Percentiles rank a stretch among this genome's conserved stretches.
Conservation (phyloP, 2,888 invertebrate genomes). For the Platynereis dumerilii region DNA sequence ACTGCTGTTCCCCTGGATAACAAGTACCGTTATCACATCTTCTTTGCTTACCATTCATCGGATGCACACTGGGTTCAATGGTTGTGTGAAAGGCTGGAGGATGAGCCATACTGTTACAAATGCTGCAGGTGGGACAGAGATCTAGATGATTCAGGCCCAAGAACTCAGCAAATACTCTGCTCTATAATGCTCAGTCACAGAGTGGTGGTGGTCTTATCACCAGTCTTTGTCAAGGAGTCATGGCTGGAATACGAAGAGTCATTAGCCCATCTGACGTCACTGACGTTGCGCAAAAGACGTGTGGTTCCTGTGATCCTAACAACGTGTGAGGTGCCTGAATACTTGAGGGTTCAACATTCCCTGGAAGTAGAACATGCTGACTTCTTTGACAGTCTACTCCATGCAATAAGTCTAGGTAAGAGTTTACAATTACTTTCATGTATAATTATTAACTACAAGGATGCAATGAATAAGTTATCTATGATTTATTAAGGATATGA, state of each 20-base stretch:
- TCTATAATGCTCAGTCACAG: slow-evolving; percentile 54
- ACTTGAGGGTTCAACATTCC: slow-evolving; percentile 42
- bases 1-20: slow-evolving; percentile 42
- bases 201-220: slow-evolving; percentile 48
- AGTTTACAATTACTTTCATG: slow-evolving; percentile 3
- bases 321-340: slow-evolving; percentile 50
- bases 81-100: slow-evolving; percentile 42
- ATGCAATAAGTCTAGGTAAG: slow-evolving; percentile 47
- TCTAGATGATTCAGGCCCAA: slow-evolving; percentile 31
- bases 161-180: slow-evolving; percentile 46
- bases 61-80: slow-evolving; percentile 48
- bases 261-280: slow-evolving; percentile 46
- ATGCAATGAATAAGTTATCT: too few relatives aligned
- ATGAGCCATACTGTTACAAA: slow-evolving; percentile 45
- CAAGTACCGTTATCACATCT: slow-evolving; percentile 50
- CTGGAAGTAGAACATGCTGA: slow-evolving; percentile 45
- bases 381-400: slow-evolving; percentile 46
- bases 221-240: slow-evolving; percentile 43
- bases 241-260: slow-evolving; percentile 51
- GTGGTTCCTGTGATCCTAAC: slow-evolving; percentile 48
- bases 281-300: slow-evolving; percentile 48
- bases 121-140: slow-evolving; percentile 43
- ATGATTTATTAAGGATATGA: too few relatives aligned
- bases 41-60: slow-evolving; percentile 47
- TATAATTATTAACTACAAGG: too few relatives aligned